Conservation (phyloP, 1,140 invertebrate species). For the Pollicipes pollicipes region DNA sequence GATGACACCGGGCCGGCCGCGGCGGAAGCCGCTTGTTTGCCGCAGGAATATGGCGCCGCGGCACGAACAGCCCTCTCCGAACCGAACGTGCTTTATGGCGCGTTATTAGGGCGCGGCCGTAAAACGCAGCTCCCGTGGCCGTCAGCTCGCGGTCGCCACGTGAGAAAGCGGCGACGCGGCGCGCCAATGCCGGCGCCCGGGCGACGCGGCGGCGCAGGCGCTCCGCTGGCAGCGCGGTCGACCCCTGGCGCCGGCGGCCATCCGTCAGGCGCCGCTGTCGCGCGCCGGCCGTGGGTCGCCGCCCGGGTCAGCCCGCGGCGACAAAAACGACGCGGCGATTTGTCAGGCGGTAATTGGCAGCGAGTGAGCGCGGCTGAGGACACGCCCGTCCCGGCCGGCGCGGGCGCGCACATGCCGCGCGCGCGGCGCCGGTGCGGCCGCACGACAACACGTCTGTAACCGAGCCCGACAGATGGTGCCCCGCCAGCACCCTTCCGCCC, state of each 20-base stretch:
- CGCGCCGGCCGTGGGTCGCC: neutral
- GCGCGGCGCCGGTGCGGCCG: too few relatives aligned
- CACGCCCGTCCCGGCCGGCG: too few relatives aligned
- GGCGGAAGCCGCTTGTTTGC: neutral
- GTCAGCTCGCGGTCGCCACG: neutral
- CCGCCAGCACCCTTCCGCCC: too few relatives aligned
- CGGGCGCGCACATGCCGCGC: neutral
- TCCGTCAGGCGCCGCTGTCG: neutral
- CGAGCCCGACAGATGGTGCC: too few relatives aligned
- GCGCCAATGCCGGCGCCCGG: too few relatives aligned
- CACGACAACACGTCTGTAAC: too few relatives aligned
- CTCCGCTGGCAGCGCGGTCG: too few relatives aligned
- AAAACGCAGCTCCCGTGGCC: neutral
- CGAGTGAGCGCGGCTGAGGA: too few relatives aligned
- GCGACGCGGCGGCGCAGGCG: too few relatives aligned
- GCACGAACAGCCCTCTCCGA: neutral
- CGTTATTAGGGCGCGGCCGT: neutral
- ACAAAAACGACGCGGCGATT: neutral
- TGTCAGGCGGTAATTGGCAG: neutral
- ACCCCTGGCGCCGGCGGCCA: neutral
- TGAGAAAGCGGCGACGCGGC: neutral
- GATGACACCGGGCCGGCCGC: neutral
- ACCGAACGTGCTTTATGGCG: neutral
- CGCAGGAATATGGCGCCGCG: neutral
- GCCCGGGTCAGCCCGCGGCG: neutral